These are phyloP conservation scores for Kuschelorhynchus macadamiae DNA, from an alignment of 2,888 invertebrate species.

Conservation along the genomic window DNA sequence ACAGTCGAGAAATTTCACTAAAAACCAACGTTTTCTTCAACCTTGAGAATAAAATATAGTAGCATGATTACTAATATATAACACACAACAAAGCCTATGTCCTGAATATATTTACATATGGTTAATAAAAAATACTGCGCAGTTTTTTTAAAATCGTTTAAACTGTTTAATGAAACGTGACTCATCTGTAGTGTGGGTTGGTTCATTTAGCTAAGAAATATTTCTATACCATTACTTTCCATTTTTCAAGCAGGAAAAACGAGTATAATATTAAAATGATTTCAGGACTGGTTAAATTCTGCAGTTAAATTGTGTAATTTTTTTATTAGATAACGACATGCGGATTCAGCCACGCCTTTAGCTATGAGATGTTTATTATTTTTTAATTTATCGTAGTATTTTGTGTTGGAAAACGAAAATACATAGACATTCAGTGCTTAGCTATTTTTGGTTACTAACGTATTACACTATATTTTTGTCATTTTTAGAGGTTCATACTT, in stretches of 20 bases:
- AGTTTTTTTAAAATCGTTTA: conserved; percentile 22
- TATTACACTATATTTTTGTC: too few relatives aligned
- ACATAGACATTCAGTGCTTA: too few relatives aligned
- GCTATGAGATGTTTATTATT: too few relatives aligned
- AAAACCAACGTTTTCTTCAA: background rate
- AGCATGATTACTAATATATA: background rate
- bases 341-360: too few relatives aligned
- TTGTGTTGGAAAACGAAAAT: too few relatives aligned
- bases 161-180: conserved; percentile 29
- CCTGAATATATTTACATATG: conserved; percentile 33
- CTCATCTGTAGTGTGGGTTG: conserved; percentile 7
- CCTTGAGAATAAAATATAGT: background rate
- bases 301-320: too few relatives aligned
- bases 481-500: too few relatives aligned
- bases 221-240: background rate
- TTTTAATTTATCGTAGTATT: too few relatives aligned
- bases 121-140: conserved; percentile 24
- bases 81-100: background rate
- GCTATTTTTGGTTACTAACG: too few relatives aligned
- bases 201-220: background rate
- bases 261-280: too few relatives aligned
- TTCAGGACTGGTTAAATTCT: too few relatives aligned
- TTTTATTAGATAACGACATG: too few relatives aligned
- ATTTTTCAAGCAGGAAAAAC: background rate
- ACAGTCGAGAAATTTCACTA: background rate